phyloP scores from a whole-genome alignment of 2,113 vertebrate species.

The human (Homo sapiens) region DNA sequence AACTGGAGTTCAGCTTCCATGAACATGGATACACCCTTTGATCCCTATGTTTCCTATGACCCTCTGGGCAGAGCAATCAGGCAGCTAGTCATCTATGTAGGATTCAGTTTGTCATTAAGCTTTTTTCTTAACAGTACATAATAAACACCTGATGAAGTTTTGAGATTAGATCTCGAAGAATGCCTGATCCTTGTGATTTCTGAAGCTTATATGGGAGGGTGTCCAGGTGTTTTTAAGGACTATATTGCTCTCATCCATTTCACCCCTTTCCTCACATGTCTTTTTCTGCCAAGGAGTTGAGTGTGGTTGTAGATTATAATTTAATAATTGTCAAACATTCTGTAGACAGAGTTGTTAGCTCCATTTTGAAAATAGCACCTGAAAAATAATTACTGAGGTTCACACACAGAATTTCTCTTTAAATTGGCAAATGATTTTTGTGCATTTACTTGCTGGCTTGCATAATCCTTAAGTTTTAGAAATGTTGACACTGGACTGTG shows the following conservation, averaged over 20 bases:
- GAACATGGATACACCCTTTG: background rate
- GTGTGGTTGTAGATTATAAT: background rate
- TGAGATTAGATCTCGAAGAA: background rate
- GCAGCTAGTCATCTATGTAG: background rate
- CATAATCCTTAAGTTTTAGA: background rate
- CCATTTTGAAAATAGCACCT: background rate
- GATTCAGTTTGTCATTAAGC: background rate
- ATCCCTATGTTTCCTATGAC: background rate
- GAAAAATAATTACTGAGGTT: background rate
- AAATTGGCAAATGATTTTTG: background rate
- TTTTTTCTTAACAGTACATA: background rate
- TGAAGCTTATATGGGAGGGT: background rate
- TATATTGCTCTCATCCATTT: background rate
- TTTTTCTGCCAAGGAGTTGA: background rate
- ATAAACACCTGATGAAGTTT: background rate
- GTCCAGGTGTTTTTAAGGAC: background rate
- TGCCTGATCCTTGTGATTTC: background rate
- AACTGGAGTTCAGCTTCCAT: background rate
- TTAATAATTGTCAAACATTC: conserved; percentile 4
- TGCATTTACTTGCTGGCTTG: background rate
- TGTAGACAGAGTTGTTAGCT: background rate
- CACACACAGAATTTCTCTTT: background rate
- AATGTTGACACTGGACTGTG: background rate
- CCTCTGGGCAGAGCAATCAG: background rate
- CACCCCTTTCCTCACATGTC: background rate